Percentiles rank a stretch among this genome's conserved stretches.
phyloP scores from a whole-genome alignment of 2,888 invertebrate species.

The Callyntrura guangdongensis region DNA sequence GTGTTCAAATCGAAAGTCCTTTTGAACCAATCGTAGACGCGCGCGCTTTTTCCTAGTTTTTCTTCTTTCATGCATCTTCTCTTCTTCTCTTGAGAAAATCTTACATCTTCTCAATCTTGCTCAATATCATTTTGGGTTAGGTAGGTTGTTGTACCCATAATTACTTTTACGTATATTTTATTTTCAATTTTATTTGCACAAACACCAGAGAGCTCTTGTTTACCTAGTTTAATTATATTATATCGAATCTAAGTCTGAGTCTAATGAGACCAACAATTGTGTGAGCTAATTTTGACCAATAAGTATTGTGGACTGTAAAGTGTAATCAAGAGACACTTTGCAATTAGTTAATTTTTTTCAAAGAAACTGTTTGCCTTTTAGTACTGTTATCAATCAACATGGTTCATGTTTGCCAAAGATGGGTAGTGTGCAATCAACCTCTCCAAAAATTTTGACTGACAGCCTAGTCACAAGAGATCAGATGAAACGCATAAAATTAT shows the following conservation, averaged over 20 bases:
- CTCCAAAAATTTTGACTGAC: slow-evolving; percentile 47
- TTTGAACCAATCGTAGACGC: too few relatives aligned
- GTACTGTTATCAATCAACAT: background rate
- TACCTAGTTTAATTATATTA: background rate
- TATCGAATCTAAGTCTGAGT: too few relatives aligned
- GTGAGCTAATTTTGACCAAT: background rate
- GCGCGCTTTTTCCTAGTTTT: background rate
- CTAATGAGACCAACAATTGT: too few relatives aligned
- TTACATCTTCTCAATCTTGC: too few relatives aligned
- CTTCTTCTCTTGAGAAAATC: background rate
- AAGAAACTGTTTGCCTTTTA: slow-evolving; percentile 15
- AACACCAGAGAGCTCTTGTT: background rate
- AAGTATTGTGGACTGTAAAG: background rate
- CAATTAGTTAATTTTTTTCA: background rate
- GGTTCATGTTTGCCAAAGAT: background rate
- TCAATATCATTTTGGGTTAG: background rate
- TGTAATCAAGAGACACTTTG: background rate
- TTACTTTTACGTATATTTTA: too few relatives aligned
- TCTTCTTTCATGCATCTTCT: background rate
- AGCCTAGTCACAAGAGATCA: background rate
- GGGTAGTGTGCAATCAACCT: slow-evolving; percentile 32
- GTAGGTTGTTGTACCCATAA: background rate
- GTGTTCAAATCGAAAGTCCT: too few relatives aligned
- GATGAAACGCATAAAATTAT: slow-evolving; percentile 22
- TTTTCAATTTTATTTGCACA: background rate